Conservation (phyloP, 2,113 vertebrate species). For the Terrapene triunguis region DNA sequence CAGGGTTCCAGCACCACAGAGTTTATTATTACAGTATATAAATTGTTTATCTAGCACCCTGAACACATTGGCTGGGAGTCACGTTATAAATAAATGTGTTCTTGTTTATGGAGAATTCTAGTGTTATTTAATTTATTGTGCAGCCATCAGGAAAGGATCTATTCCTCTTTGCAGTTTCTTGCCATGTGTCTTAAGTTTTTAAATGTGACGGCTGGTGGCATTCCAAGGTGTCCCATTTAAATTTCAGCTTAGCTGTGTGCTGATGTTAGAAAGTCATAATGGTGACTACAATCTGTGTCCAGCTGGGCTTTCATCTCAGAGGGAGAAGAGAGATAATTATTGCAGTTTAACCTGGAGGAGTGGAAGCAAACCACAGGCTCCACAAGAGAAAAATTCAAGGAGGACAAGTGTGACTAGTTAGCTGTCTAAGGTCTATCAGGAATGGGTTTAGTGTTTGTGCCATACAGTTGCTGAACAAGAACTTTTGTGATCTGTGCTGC, state of each 20-base stretch:
- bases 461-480: not conserved
- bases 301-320: not conserved
- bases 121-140: not conserved
- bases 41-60: not conserved
- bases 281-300: not conserved
- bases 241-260: not conserved
- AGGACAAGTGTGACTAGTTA: not conserved
- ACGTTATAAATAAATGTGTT: not conserved
- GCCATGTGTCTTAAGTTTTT: not conserved
- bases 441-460: not conserved
- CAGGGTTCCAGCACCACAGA: not conserved
- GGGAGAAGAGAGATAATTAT: not conserved
- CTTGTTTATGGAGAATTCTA: not conserved
- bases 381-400: not conserved
- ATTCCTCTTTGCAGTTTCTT: not conserved
- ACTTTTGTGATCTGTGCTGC: not conserved
- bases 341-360: not conserved
- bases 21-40: not conserved
- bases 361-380: not conserved
- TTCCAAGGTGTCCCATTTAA: not conserved
- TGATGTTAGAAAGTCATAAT: not conserved
- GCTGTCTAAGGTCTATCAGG: not conserved
- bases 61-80: not conserved
- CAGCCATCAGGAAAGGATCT: not conserved
- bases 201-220: not conserved